Conservation (phyloP, 1,140 invertebrate species). For the Cyclina sinensis region DNA sequence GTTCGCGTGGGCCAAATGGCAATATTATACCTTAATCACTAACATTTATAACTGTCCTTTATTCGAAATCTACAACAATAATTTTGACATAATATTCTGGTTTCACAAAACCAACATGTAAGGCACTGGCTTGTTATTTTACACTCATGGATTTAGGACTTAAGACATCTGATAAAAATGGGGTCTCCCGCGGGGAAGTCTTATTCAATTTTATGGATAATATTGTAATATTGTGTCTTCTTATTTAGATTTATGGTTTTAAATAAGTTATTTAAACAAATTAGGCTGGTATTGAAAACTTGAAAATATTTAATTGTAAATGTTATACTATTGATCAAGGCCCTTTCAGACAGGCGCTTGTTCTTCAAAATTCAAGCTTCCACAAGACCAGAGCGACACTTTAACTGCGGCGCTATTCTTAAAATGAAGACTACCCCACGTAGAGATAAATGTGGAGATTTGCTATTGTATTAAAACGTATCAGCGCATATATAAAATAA, state of each 20-base stretch:
- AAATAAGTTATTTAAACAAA: conserved; percentile 41
- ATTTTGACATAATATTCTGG: conserved; percentile 14
- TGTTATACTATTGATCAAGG: neutral
- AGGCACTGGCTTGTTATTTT: neutral
- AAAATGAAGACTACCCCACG: conserved; percentile 60
- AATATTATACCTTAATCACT: neutral
- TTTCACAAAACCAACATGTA: neutral
- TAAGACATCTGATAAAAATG: neutral
- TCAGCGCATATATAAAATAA: conserved; percentile 56
- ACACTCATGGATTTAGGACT: conserved; percentile 14
- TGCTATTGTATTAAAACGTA: conserved; percentile 60
- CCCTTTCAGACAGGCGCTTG: neutral
- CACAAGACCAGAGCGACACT: conserved; percentile 22
- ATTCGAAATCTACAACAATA: neutral
- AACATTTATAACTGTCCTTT: neutral
- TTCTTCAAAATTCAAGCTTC: conserved; percentile 39
- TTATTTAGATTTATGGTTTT: conserved; percentile 12
- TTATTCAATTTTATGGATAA: conserved; percentile 3
- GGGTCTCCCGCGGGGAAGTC: neutral
- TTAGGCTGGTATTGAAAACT: conserved; percentile 9
- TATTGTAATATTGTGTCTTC: neutral
- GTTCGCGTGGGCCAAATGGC: neutral
- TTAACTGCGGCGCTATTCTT: conserved; percentile 35
- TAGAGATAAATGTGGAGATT: conserved; percentile 46
- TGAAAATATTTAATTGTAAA: conserved; percentile 22